Evolutionary conservation across 1,140 invertebrate genomes (phyloP), one percentile per base, ranked within the genome.

Genomic region (Ctenoplectra terminalis): DNA sequence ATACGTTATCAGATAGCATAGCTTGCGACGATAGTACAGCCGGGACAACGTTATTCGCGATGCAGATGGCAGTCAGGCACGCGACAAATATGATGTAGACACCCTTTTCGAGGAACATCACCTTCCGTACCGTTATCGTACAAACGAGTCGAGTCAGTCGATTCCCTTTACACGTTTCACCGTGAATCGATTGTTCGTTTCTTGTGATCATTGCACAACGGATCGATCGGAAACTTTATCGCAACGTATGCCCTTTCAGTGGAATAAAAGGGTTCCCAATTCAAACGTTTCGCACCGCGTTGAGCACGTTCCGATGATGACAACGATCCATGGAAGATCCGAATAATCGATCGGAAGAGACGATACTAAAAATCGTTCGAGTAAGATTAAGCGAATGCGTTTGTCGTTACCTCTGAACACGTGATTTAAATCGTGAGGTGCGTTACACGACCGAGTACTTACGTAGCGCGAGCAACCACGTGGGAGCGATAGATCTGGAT

Each of bases 401-500:
- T 64, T 8, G 23, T 52, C 29, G 20, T 50, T 46, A n/a, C 8
- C 11, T 34, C 6, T 15, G 52, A 34, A 34, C 71, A 86, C 87
- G 88, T 83, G 87, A 83, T 89, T 87, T 3, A 34, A 82, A 78
- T 69, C 43, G 58, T 26, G 46, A 43, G 26, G 75, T 52, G 60
- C 70, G 80, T 70, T 81, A 66, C 15, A 31, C 26, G 48, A 2
- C 54, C 40, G 77, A 17, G 8, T 60, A 20, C n/a, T n/a, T 20
- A 64, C 48, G 48, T 66, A 66, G n/a, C 37, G 60, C 69, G 64
- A 78, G 86, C 87, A 87, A 92, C 90, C 92, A 93, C 91, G 92
- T 93, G 92, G 91, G 88, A 92, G 91, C 89, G 90, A 92, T 93
- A 92, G 89, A 94, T 93, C 89, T 93, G 90, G 93, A 94, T 93